Evolutionary conservation across 2,113 vertebrate genomes (phyloP).

Genomic region (Vicugna pacos): DNA sequence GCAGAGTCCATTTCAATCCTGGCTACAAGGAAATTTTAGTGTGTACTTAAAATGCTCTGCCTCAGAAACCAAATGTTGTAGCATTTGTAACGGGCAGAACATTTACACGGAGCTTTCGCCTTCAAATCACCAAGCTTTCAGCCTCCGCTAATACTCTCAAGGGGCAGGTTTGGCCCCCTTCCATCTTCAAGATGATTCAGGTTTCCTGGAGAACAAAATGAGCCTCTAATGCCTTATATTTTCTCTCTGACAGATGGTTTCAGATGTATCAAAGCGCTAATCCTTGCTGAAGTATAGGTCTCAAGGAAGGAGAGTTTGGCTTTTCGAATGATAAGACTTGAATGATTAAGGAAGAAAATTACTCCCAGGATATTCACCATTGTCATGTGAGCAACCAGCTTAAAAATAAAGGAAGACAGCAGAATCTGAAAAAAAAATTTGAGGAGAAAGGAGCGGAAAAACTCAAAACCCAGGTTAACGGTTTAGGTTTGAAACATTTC

Average conservation of each 20-base stretch:
- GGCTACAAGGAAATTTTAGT: background rate
- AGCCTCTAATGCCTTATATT: conserved; percentile 77
- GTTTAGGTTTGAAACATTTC: conserved; percentile 56
- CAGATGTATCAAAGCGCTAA: conserved; percentile 77
- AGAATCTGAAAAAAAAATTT: conserved; percentile 41
- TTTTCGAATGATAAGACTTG: conserved; percentile 73
- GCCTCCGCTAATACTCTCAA: conserved; percentile 46
- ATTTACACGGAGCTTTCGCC: conserved; percentile 46
- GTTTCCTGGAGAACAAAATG: conserved; percentile 79
- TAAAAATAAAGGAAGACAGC: conserved; percentile 65
- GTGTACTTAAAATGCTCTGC: background rate
- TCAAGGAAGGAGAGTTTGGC: conserved; percentile 78
- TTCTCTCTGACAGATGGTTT: conserved; percentile 81
- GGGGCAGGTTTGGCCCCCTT: conserved; percentile 69
- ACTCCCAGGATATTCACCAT: conserved; percentile 68
- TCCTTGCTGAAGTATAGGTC: conserved; percentile 77
- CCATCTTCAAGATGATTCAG: conserved; percentile 77
- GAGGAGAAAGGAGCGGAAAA: conserved; percentile 19
- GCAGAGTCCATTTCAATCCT: background rate
- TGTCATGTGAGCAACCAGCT: conserved; percentile 68
- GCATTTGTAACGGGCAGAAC: conserved; percentile 40
- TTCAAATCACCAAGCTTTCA: conserved; percentile 55
- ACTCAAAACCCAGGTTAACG: conserved; percentile 45
- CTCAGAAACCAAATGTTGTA: conserved; percentile 45
- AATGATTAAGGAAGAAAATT: conserved; percentile 81